Base-by-base conservation (phyloP, 2,797 vertebrate species). In the Spheniscus humboldti region DNA sequence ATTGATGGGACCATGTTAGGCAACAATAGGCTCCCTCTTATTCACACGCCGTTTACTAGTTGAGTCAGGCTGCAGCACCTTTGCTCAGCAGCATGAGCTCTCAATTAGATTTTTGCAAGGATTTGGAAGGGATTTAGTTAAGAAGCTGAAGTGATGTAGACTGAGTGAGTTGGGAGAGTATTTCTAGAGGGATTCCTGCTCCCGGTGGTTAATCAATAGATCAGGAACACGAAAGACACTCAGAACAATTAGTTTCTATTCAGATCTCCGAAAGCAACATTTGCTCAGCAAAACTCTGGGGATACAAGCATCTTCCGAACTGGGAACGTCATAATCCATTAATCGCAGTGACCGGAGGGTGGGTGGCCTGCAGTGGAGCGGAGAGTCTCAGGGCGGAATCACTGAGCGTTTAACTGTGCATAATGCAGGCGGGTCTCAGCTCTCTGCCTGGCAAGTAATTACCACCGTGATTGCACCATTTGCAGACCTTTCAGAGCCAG, bases 1-100 rank as follows among this genome's bases (percentile, higher is more conserved):
- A 99, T 99, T 99, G 98, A 99, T 99, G 98, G 98, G 97, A 62
- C 94, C 89, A 75, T 95, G 97, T 98, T 98, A 98, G 96, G 97
- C 95, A 97, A 97, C 98, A 98, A 95, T 96, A 97, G 98, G 96
- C 94, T 94, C 95, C 97, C 98, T 97, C 98, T 97, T 98, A 97
- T 97, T 98, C 98, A 97, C 97, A 98, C 92, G 98, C 95, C 98
- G 98, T 98, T 99, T 98, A 97, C 97, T 91, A 86, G 97, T 91
- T 93, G 96, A 97, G 88, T 93, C 91, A 88, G 55, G 92, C 66
- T 39, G 93, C n/a, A 2, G 93, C 88, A 67, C 92, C 86, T 96
- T 94, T 88, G 92, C 97, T 87, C 96, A 94, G 97, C 95, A 96
- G 97, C 55, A 4, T 79, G 95, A 96, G 96, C 92, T 97, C 94